Evolutionary conservation across 2,113 vertebrate genomes (phyloP).

Genomic region (Misgurnus mizolepis): DNA sequence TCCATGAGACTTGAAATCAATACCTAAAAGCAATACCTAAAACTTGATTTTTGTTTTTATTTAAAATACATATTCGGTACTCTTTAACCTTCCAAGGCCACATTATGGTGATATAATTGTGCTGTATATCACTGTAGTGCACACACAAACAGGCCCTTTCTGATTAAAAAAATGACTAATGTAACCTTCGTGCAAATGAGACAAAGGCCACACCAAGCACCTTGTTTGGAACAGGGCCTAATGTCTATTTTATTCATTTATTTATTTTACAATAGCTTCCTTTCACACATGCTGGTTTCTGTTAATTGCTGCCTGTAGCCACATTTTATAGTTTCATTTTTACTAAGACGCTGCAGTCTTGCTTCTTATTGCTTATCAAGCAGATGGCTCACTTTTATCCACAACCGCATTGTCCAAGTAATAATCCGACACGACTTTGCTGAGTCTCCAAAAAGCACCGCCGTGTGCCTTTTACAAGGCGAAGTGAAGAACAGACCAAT

Average conservation of each 20-base stretch:
- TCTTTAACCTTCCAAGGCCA: too few relatives aligned
- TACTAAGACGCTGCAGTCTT: not conserved
- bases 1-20: too few relatives aligned
- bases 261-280: not conserved
- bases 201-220: not conserved
- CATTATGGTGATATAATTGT: too few relatives aligned
- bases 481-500: not conserved
- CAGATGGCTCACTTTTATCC: constrained; percentile 1
- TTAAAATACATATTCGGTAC: too few relatives aligned
- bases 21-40: too few relatives aligned
- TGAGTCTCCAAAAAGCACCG: not conserved
- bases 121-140: not conserved
- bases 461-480: not conserved
- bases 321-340: constrained; percentile 7
- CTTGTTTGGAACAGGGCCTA: not conserved
- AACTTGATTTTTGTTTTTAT: too few relatives aligned
- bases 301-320: not conserved
- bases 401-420: not conserved
- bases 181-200: not conserved
- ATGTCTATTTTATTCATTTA: not conserved
- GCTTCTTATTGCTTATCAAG: not conserved
- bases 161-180: not conserved
- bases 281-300: not conserved
- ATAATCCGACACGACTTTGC: not conserved
- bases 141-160: not conserved